Evolutionary conservation across 2,113 vertebrate genomes (phyloP), one percentile per base, ranked within the genome.

Genomic region (Vimba vimba): DNA sequence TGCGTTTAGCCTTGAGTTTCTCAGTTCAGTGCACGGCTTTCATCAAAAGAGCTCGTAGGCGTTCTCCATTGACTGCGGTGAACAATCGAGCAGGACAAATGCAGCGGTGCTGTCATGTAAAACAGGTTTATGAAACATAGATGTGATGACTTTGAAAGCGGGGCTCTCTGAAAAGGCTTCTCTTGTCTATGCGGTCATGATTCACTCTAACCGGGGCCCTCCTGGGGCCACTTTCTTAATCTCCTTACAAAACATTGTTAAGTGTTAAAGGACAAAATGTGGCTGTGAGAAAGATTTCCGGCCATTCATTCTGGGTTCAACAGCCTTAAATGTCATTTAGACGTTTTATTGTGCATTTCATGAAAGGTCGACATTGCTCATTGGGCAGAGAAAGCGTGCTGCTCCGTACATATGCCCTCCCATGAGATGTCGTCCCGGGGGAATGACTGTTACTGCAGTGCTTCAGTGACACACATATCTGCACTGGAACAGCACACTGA

Each of bases 261-360:
- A 87, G 87, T 77, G 79, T 59, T 77, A 78, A 25, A 83, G 79
- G 84, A 85, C 66, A 86, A 78, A 83, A 57, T 27, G 60, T 45
- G 83, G 36, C 52, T n/a, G 19, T 69, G 75, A 8, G 25, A 79
- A 71, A 43, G 23, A 83, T 86, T 89, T 25, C 21, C 82, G 87
- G 75, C 82, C 86, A 90, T 93, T 91, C 80, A 85, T 91, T 75
- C 69, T 36, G 78, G 88, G 90, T 90, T 93, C 90, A 92, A n/a
- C 77, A 85, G 90, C 71, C 84, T 89, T 89, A 84, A 92, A 50
- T 90, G 88, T 83, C 91, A 93, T 93, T 93, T 93, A 90, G 84
- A 89, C 71, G 76, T 90, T 92, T 94, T 92, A 91, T 89, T 88
- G 89, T 89, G 89, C 89, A 80, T 92, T 92, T 93, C 83, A 88